A percentile compares a stretch with the other conserved stretches of the same genome.
Evolutionary conservation across 2,797 vertebrate genomes (phyloP).

Genomic region (Pelobates cultripes): DNA sequence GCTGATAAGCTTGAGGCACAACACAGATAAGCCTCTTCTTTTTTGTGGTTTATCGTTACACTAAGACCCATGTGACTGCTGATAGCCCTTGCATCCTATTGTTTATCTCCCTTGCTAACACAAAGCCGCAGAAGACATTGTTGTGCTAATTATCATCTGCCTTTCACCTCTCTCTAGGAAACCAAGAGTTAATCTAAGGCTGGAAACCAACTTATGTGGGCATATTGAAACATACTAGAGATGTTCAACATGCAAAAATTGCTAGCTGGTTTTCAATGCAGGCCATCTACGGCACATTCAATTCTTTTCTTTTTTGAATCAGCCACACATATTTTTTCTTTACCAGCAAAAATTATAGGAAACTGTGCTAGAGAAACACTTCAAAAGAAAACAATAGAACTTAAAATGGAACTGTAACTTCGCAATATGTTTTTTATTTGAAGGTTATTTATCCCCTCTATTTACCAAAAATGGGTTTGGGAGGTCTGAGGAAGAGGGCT

Average conservation of each 20-base stretch:
- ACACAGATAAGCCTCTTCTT: constrained; percentile 26
- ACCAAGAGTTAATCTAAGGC: constrained; percentile 45
- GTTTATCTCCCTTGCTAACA: constrained; percentile 55
- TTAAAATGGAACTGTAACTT: no score
- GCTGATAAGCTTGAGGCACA: constrained; percentile 38
- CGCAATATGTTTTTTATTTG: no score
- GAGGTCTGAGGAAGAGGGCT: no score
- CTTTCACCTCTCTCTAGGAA: constrained; percentile 27
- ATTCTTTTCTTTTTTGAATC: no score
- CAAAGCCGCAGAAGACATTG: constrained; percentile 48
- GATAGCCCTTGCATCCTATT: constrained; percentile 52
- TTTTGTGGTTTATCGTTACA: constrained; percentile 37
- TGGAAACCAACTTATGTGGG: constrained; percentile 34
- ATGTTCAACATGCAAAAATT: constrained; percentile 10
- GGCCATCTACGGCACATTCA: neutral
- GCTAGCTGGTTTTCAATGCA: constrained; percentile 23
- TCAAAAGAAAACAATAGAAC: no score
- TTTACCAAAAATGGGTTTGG: no score
- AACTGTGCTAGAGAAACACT: no score
- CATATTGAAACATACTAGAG: constrained; percentile 27
- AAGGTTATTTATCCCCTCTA: no score
- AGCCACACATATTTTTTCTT: no score
- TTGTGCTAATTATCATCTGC: constrained; percentile 48
- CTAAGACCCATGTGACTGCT: constrained; percentile 55
- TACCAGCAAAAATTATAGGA: no score